These are phyloP conservation scores for Cinclus cinclus DNA, from an alignment of 2,113 vertebrate genomes.

Conservation along the genomic window DNA sequence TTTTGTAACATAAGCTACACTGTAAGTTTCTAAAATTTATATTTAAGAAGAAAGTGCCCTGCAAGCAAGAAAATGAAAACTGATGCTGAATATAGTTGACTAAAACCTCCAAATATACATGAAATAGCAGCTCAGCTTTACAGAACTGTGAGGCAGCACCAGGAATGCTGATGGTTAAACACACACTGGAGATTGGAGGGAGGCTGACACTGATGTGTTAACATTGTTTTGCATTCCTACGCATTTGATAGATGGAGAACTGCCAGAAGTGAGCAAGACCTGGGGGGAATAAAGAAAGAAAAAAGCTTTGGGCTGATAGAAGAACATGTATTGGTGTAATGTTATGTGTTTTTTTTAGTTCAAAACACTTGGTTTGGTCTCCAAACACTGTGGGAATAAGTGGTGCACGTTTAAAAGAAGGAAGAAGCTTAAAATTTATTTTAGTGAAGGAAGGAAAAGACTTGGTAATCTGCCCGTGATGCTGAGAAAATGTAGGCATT, in stretches of 20 bases:
- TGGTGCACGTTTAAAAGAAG: not conserved
- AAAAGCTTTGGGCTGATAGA: not conserved
- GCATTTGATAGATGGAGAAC: not conserved
- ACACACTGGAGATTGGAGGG: not conserved
- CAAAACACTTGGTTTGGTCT: not conserved
- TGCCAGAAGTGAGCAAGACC: not conserved
- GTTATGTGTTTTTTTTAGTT: not conserved
- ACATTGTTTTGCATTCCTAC: not conserved
- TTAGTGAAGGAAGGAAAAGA: not conserved
- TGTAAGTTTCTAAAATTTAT: rapidly evolving
- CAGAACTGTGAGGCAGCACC: not conserved
- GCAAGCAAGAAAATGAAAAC: not conserved
- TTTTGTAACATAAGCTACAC: not conserved
- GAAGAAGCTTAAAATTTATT: not conserved
- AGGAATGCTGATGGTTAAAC: not conserved
- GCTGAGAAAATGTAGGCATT: conserved; percentile 30
- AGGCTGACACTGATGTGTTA: not conserved
- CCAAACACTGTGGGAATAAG: not conserved
- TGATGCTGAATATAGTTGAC: not conserved
- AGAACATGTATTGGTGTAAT: not conserved
- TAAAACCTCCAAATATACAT: not conserved
- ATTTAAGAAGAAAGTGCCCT: not conserved
- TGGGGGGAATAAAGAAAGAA: not conserved
- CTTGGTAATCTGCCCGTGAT: conserved; percentile 23
- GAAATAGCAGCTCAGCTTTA: not conserved